A percentile compares a stretch with the other conserved stretches of the same genome.
Conservation (phyloP, 2,888 invertebrate genomes). For the Mamestra brassicae region DNA sequence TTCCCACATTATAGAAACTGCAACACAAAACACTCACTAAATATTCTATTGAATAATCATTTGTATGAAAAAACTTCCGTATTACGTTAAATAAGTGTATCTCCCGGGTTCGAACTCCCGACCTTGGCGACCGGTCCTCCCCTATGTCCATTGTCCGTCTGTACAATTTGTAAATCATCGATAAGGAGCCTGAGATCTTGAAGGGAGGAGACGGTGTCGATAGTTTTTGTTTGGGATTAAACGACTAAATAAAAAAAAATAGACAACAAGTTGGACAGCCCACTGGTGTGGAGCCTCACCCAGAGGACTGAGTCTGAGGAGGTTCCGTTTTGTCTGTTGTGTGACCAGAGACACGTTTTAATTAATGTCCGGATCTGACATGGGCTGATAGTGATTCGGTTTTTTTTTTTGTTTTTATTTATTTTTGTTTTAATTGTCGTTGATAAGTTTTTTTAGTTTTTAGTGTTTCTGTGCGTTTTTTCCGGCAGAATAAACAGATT, state of each 20-base stretch:
- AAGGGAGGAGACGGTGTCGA: conserved; percentile 67
- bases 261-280: too few relatives aligned
- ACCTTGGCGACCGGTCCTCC: conserved; percentile 71
- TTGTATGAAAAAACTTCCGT: conserved; percentile 63
- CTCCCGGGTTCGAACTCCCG: conserved; percentile 55
- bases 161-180: conserved; percentile 81
- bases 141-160: conserved; percentile 77
- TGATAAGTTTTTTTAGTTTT: too few relatives aligned
- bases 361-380: too few relatives aligned
- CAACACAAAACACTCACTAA: conserved; percentile 59
- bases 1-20: conserved; percentile 63
- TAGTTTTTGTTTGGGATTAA: conserved; percentile 18
- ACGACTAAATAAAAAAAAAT: neutral
- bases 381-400: too few relatives aligned
- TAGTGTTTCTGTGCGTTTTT: too few relatives aligned
- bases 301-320: too few relatives aligned
- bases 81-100: conserved; percentile 62
- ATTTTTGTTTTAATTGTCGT: too few relatives aligned
- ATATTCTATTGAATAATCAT: conserved; percentile 60
- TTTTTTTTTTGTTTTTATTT: too few relatives aligned
- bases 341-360: too few relatives aligned
- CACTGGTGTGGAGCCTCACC: too few relatives aligned
- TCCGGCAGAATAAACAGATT: too few relatives aligned
- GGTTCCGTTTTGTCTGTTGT: too few relatives aligned
- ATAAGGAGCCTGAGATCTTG: conserved; percentile 74